These are phyloP conservation scores for Chelon auratus DNA, from an alignment of 2,797 vertebrate genomes.

Conservation along the genomic window DNA sequence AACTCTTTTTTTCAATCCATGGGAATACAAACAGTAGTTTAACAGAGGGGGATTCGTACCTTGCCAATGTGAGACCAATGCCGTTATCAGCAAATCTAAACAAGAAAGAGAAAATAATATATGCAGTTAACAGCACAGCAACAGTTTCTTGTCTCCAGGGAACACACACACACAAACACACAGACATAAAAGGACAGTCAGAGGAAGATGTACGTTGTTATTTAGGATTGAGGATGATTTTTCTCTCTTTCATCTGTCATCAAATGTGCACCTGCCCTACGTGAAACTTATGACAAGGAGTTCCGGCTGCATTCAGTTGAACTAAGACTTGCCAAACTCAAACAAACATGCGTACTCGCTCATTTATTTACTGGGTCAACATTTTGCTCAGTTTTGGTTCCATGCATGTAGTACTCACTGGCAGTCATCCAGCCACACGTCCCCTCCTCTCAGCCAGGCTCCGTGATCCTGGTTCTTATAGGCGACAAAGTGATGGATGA, in stretches of 20 bases:
- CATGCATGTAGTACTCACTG: slow-evolving; percentile 85
- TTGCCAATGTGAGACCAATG: slow-evolving; percentile 95
- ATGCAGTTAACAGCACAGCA: slow-evolving; percentile 3
- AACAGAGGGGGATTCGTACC: slow-evolving; percentile 80
- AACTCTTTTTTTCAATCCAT: slow-evolving; percentile 37
- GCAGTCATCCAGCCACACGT: slow-evolving; percentile 96
- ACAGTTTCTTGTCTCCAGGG: slow-evolving; percentile 2
- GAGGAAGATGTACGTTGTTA: slow-evolving; percentile 12
- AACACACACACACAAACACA: slow-evolving; percentile 2
- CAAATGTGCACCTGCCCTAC: neutral
- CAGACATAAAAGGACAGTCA: slow-evolving; percentile 10
- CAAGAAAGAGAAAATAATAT: slow-evolving; percentile 39
- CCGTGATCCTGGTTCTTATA: slow-evolving; percentile 99
- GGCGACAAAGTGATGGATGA: slow-evolving; percentile 91
- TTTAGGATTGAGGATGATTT: slow-evolving; percentile 3
- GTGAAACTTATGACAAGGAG: neutral
- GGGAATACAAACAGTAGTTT: slow-evolving; percentile 42
- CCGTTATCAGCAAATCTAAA: slow-evolving; percentile 97
- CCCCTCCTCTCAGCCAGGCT: slow-evolving; percentile 96
- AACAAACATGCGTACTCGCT: neutral
- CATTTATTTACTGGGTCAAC: neutral
- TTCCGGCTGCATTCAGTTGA: neutral
- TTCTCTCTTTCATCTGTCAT: slow-evolving; percentile 22
- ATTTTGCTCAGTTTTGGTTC: neutral
- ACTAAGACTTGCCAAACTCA: neutral